A percentile compares a stretch with the other conserved stretches of the same genome.
These are phyloP conservation scores for Drosophila prostipennis DNA, from an alignment of 2,888 invertebrate species.

Conservation along the genomic window DNA sequence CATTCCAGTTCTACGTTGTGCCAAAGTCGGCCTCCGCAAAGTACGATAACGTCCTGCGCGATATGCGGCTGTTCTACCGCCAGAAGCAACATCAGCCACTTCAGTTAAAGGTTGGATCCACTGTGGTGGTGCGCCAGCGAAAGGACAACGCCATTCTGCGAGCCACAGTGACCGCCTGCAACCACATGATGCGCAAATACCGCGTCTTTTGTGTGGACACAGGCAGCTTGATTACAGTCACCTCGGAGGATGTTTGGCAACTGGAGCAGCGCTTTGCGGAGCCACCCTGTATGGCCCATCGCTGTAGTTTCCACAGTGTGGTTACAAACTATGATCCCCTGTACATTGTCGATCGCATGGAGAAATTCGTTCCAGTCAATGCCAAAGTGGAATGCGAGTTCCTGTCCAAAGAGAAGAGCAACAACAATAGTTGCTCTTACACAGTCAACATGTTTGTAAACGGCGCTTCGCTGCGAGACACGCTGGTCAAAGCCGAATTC, in stretches of 20 bases:
- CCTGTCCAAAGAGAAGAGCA: constrained; percentile 61
- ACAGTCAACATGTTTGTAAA: constrained; percentile 82
- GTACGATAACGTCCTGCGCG: constrained; percentile 89
- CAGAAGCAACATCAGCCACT: constrained; percentile 81
- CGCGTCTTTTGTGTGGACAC: constrained; percentile 91
- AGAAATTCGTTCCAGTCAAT: constrained; percentile 80
- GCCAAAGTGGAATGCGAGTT: constrained; percentile 81
- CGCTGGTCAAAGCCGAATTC: constrained; percentile 75
- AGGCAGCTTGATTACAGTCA: constrained; percentile 89
- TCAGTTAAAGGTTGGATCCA: constrained; percentile 86
- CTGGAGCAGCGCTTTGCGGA: constrained; percentile 88
- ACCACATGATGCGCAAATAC: constrained; percentile 86
- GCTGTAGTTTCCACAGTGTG: constrained; percentile 88
- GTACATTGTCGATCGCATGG: constrained; percentile 83
- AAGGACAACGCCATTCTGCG: constrained; percentile 90
- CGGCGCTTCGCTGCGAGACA: constrained; percentile 76
- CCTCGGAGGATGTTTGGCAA: constrained; percentile 88
- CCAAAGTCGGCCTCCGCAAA: constrained; percentile 85
- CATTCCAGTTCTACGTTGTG: constrained; percentile 89
- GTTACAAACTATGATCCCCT: constrained; percentile 85
- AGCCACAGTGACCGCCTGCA: constrained; percentile 87
- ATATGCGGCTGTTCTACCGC: constrained; percentile 88
- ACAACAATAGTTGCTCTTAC: constrained; percentile 53
- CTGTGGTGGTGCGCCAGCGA: constrained; percentile 89
- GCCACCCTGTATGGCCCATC: constrained; percentile 89